phyloP scores from a whole-genome alignment of 2,888 invertebrate species.

The Drosophila birchii region DNA sequence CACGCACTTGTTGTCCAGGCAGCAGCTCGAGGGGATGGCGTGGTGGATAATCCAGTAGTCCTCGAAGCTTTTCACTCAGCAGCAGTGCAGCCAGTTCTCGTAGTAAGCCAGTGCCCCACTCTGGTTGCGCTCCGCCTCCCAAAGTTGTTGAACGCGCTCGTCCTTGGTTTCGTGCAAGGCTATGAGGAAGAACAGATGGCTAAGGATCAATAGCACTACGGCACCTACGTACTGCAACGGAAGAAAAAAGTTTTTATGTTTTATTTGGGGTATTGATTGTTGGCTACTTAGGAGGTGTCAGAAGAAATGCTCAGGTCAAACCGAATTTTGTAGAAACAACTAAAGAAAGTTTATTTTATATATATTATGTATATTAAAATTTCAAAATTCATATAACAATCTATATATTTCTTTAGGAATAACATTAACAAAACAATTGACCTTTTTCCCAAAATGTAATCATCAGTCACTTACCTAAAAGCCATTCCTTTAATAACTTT shows the following conservation, averaged over 20 bases:
- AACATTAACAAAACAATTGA: too few species aligned
- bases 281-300: background rate
- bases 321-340: background rate
- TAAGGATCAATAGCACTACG: constrained; percentile 69
- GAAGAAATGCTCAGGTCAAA: background rate
- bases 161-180: constrained; percentile 79
- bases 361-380: too few species aligned
- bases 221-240: constrained; percentile 63
- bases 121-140: constrained; percentile 70
- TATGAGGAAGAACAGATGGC: constrained; percentile 78
- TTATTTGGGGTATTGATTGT: background rate
- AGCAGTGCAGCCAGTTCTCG: constrained; percentile 80
- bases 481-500: too few species aligned
- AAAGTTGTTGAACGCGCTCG: constrained; percentile 74
- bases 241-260: background rate
- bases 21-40: constrained; percentile 73
- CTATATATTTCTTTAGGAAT: too few species aligned
- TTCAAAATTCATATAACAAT: too few species aligned
- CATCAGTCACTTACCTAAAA: too few species aligned
- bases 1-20: constrained; percentile 68
- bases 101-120: constrained; percentile 77
- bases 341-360: too few species aligned
- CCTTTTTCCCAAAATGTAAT: too few species aligned
- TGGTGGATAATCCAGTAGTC: constrained; percentile 77
- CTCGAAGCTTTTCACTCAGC: constrained; percentile 76